Conservation (phyloP, 2,888 invertebrate species). For the Oligia strigilis region DNA sequence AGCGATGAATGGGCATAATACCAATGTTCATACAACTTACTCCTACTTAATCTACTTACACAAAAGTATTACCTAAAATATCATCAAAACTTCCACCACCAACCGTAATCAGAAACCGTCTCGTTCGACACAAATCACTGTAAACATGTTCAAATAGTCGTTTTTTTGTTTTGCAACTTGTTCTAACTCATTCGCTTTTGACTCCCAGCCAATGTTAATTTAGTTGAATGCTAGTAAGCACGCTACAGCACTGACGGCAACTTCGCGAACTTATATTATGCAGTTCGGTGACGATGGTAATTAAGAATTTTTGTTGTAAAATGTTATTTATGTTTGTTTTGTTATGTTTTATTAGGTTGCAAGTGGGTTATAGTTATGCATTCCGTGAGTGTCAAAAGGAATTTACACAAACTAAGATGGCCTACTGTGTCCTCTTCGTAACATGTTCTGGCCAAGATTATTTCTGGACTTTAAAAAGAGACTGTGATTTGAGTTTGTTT, state of each 20-base stretch:
- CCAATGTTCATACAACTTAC: background rate
- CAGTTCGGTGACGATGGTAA: slow-evolving; percentile 63
- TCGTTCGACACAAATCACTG: slow-evolving; percentile 62
- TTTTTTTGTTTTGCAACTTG: slow-evolving; percentile 60
- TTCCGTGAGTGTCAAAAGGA: background rate
- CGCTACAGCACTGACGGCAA: slow-evolving; percentile 61
- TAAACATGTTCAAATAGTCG: slow-evolving; percentile 55
- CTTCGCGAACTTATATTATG: slow-evolving; percentile 68
- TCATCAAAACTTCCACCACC: slow-evolving; percentile 50
- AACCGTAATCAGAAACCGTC: slow-evolving; percentile 50
- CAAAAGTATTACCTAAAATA: slow-evolving; percentile 15
- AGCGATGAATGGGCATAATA: background rate
- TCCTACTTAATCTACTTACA: slow-evolving; percentile 3
- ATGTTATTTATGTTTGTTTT: slow-evolving; percentile 46
- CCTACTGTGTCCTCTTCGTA: background rate
- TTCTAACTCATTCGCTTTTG: slow-evolving; percentile 69
- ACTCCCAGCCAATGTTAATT: slow-evolving; percentile 73
- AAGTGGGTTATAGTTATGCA: background rate
- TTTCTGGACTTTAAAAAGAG: no score
- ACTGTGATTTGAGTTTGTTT: no score
- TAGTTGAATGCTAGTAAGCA: slow-evolving; percentile 64
- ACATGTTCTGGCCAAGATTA: no score
- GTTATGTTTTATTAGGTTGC: slow-evolving; percentile 2
- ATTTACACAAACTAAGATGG: background rate
- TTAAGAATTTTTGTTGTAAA: slow-evolving; percentile 64